Evolutionary conservation across 2,888 invertebrate genomes (phyloP), one percentile per base, ranked within the genome.

Genomic region (Camptogramma bilineatum): DNA sequence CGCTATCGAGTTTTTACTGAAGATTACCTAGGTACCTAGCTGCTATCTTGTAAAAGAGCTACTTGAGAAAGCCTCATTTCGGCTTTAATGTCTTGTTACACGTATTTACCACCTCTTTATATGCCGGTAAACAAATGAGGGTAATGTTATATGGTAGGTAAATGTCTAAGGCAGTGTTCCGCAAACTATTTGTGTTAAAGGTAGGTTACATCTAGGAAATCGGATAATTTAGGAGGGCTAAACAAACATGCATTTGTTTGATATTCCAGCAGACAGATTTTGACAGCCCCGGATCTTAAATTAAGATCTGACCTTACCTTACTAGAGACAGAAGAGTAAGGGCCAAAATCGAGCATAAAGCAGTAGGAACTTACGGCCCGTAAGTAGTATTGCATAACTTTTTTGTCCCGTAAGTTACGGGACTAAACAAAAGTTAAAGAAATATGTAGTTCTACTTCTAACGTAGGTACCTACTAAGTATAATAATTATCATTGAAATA

Each of bases 11-110:
- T 50, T 57, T 56, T 57, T 57, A 50, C 46, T 46, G 19, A 16
- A 59, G 31, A 52, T 50, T 59, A 52, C 52, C 52, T 59, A 44
- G 31, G 52, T 52, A 59, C 31, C 52, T n/a, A n/a, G n/a, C n/a
- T n/a, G n/a, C n/a, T 31, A 13, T n/a, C 39, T n/a, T 44, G 46
- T 34, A 52, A 46, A 34, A 31, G 31, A 19, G 46, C 47, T 52
- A 59, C 31, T 58, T 55, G 17, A 39, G 42, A 42, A 13, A 24
- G 42, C 8, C 31, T 55, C 4, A 17, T 48, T 56, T 21, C 21
- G 48, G 7, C 31, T 48, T 56, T 56, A 34, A 47, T 28, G 47
- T n/a, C 28, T 51, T 13, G 19, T 18, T 13, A 39, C 34, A 39
- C 5, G 16, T 13, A 44, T n/a, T n/a, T 44, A 44, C 44, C 16